Conservation (phyloP, 2,797 vertebrate species). For the Sebastolobus altivelis region DNA sequence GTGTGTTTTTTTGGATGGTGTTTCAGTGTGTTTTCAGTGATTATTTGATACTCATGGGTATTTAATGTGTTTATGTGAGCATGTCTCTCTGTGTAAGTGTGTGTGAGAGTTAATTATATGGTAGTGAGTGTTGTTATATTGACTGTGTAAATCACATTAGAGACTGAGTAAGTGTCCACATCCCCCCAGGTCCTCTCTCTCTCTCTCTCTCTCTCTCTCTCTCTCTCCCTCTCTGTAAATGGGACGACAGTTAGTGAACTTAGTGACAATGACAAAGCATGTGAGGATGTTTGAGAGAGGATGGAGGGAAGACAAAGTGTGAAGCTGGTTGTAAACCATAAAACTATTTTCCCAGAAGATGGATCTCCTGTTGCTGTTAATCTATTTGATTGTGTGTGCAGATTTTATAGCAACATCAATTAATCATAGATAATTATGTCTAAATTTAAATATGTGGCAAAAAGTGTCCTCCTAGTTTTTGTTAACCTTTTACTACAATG, state of each 20-base stretch:
- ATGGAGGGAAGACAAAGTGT: not conserved
- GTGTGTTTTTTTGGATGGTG: not conserved
- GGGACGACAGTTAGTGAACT: not conserved
- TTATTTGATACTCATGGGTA: not conserved
- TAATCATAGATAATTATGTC: too few relatives aligned
- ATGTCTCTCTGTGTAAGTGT: slow-evolving; percentile 3
- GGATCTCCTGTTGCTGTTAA: too few relatives aligned
- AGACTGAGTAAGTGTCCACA: slow-evolving; percentile 17
- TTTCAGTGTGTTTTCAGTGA: not conserved
- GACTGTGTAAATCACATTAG: slow-evolving; percentile 59
- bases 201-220: not conserved
- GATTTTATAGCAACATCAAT: too few relatives aligned
- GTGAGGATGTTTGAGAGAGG: not conserved
- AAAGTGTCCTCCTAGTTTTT: too few relatives aligned
- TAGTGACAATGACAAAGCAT: not conserved
- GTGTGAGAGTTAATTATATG: slow-evolving; percentile 49
- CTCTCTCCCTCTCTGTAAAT: not conserved
- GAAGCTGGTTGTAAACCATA: too few relatives aligned
- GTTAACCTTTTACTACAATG: too few relatives aligned
- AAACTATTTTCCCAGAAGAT: too few relatives aligned
- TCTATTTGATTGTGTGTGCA: too few relatives aligned
- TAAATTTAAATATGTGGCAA: too few relatives aligned
- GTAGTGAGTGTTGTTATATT: slow-evolving; percentile 12
- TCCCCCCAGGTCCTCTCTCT: slow-evolving; percentile 14
- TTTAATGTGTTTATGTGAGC: slow-evolving; percentile 30